Base-by-base conservation (phyloP, 1,140 invertebrate species). In the Pygmarrhopalites habei region DNA sequence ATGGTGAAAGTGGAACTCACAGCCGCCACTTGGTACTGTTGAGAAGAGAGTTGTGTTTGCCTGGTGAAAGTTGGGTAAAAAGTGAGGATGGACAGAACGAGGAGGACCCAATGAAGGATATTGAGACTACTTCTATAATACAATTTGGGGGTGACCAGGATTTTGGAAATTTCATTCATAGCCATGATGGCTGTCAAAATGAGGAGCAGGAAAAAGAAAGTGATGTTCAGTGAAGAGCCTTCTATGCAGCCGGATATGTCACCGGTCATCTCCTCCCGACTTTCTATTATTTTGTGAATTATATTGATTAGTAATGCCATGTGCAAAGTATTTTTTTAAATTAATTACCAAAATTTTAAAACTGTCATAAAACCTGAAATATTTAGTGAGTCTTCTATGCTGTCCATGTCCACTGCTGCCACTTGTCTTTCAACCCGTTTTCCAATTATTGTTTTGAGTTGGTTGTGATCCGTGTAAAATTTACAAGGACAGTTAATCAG, bases 11-110 rank as follows among this genome's bases (percentile, higher is more conserved):
- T 14, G 39, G n/a, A 29, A 58, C 55, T 66, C 58, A 69, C 64
- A 21, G 68, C 58, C 17, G 68, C 64, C 4, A 62, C 25, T 51
- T 70, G 62, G 55, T 70, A 70, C 28, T 67, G 65, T 58, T 52
- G 62, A 15, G 59, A n/a, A 5, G 47, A 51, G 3, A 63, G 64
- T 17, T 14, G 21, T 26, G 29, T 62, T 51, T 66, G 58, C 23
- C 47, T 35, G 12, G 46, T 29, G 17, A 70, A 57, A 21, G 58
- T 63, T 10, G 68, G 68, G 21, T 60, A 17, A 0, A 62, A 64
- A 1, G 68, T 66, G 5, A 59, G 19, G 43, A 67, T 21, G 4
- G 65, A 64, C 39, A 66, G 41, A 1, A 30, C 29, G 25, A 70
- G 64, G 19, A 70, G 32, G 10, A 63, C 51, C 68, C 68, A 70